Evolutionary conservation across 2,888 invertebrate genomes (phyloP).

Genomic region (Formica aserva): DNA sequence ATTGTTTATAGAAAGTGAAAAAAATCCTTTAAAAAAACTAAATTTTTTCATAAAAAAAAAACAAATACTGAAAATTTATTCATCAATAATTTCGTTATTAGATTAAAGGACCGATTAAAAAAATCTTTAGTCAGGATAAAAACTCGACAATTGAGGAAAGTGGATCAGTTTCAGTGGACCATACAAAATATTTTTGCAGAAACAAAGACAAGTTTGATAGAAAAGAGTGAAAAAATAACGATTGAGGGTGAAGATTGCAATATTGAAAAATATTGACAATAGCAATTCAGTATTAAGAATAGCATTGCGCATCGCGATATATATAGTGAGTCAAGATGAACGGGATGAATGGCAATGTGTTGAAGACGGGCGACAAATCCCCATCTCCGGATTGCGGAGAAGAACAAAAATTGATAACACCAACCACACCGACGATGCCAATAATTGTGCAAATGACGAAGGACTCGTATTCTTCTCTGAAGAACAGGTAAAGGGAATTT

Average conservation of each 20-base stretch:
- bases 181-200: neutral
- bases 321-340: conserved; percentile 16
- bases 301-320: neutral
- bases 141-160: neutral
- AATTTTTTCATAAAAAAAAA: neutral
- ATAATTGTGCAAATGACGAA: conserved; percentile 75
- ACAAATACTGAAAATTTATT: neutral
- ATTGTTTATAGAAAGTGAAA: neutral
- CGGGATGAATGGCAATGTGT: conserved; percentile 72
- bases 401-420: conserved; percentile 77
- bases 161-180: neutral
- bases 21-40: neutral
- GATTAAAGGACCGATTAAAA: neutral
- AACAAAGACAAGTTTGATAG: neutral
- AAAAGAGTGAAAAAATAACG: neutral
- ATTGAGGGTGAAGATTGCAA: neutral
- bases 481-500: conserved; percentile 78
- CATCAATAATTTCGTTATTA: neutral
- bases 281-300: neutral
- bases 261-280: neutral
- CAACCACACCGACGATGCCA: conserved; percentile 70
- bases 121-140: neutral
- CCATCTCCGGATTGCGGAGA: conserved; percentile 74
- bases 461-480: conserved; percentile 76
- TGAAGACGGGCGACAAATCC: conserved; percentile 64